Conservation (phyloP, 2,797 vertebrate species). For the Argentina silus region DNA sequence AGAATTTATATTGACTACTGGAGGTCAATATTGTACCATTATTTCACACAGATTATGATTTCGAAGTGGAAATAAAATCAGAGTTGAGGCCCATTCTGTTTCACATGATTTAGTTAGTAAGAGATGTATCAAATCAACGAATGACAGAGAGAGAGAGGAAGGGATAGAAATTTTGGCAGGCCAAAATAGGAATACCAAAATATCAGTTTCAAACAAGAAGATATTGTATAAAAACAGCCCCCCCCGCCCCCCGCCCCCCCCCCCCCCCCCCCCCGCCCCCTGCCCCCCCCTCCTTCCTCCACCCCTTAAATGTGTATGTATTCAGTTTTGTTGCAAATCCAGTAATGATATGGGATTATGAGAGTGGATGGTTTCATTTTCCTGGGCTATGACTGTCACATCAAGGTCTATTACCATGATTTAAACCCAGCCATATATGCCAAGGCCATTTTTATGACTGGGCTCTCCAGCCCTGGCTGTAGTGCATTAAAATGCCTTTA, state of each 20-base stretch:
- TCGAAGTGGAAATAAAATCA: background rate
- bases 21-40: too few relatives aligned
- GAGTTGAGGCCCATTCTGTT: too few relatives aligned
- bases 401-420: constrained; percentile 70
- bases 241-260: constrained; percentile 24
- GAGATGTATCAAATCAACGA: too few relatives aligned
- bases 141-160: too few relatives aligned
- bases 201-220: constrained; percentile 69
- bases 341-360: constrained; percentile 68
- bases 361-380: constrained; percentile 73
- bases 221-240: constrained; percentile 50
- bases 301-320: constrained; percentile 53
- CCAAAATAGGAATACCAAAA: constrained; percentile 56
- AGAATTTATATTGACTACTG: too few relatives aligned
- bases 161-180: too few relatives aligned
- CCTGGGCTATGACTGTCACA: constrained; percentile 73
- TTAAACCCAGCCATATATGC: constrained; percentile 69
- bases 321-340: constrained; percentile 66
- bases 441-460: constrained; percentile 71
- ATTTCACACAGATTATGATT: too few relatives aligned
- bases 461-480: constrained; percentile 59
- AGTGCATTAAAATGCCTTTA: constrained; percentile 72
- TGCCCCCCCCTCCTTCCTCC: constrained; percentile 17
- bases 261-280: constrained; percentile 25
- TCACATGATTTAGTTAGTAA: too few relatives aligned